phyloP scores from a whole-genome alignment of 2,113 vertebrate species.

The Steatornis caripensis region DNA sequence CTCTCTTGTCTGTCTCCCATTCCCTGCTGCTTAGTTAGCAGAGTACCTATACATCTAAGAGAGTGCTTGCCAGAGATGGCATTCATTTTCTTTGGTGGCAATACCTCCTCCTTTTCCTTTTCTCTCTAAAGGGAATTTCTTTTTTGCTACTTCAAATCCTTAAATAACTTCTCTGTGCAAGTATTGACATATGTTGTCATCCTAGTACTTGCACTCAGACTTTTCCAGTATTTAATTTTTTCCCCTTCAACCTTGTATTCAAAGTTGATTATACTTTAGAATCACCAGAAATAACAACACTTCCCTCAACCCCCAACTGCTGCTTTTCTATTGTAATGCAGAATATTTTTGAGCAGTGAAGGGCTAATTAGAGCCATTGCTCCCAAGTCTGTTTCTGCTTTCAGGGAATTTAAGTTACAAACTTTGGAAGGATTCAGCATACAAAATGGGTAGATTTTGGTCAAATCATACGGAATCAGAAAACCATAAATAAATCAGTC shows the following conservation, averaged over 20 bases:
- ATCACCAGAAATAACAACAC: not conserved
- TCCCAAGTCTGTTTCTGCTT: not conserved
- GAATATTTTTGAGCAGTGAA: not conserved
- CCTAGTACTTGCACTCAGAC: not conserved
- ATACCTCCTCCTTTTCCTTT: not conserved
- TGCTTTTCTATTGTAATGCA: not conserved
- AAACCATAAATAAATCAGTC: not conserved
- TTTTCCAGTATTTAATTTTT: not conserved
- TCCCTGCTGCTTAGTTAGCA: not conserved
- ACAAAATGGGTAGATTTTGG: not conserved
- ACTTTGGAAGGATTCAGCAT: not conserved
- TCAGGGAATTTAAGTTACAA: not conserved
- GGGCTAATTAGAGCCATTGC: not conserved
- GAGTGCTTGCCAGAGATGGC: not conserved
- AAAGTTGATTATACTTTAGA: not conserved
- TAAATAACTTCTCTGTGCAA: not conserved
- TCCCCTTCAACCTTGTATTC: not conserved
- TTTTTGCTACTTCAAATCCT: not conserved
- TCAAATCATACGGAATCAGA: not conserved
- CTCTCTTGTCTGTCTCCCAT: not conserved
- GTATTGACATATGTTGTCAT: not conserved
- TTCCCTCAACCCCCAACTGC: not conserved
- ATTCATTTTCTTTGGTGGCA: not conserved
- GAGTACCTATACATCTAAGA: not conserved
- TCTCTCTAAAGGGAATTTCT: not conserved